Evolutionary conservation across 2,113 vertebrate genomes (phyloP), one percentile per base, ranked within the genome.

Genomic region (Euleptes europaea): DNA sequence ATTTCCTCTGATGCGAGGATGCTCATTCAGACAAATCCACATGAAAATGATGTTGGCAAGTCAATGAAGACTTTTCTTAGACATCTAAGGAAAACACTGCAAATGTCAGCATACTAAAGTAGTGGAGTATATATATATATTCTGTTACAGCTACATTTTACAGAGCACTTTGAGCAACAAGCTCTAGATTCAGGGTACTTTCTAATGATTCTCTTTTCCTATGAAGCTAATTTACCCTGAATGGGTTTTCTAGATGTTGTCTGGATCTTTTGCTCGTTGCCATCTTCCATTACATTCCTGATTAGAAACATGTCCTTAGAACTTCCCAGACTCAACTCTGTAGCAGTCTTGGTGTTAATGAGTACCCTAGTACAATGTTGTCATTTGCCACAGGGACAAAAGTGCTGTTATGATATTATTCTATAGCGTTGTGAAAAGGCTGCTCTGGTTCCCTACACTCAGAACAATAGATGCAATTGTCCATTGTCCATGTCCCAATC

Each of bases 391-490:
- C 84, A 73, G 72, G 54, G 5, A 85, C 78, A 85, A 87, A 72
- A 69, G 44, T 72, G 26, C 66, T 78, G 67, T 78, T 78, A 87
- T 83, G 76, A 66, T 83, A 83, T 87, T 78, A 66, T 83, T 78
- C 67, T 40, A 51, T 23, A 72, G 74, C 44, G 75, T 65, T 66
- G 67, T 51, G 1, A 40, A 65, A 72, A 78, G 74, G 28, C 80
- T 72, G 51, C 44, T 66, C 69, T 72, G 75, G 33, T 78, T 87
- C 67, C 19, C 42, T 83, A 54, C 81, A 40, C 15, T 65, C 67
- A 63, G 33, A 72, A 87, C 75, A 87, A 87, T 87, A 78, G 67
- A 65, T 51, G 42, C 23, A 54, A 78, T 87, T 87, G 80, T 87
- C 80, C 67, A 83, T 87, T 87, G 80, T 83, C 86, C 67, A 33